These are phyloP conservation scores for Gerris lacustris DNA, from an alignment of 2,888 invertebrate species.

Conservation along the genomic window DNA sequence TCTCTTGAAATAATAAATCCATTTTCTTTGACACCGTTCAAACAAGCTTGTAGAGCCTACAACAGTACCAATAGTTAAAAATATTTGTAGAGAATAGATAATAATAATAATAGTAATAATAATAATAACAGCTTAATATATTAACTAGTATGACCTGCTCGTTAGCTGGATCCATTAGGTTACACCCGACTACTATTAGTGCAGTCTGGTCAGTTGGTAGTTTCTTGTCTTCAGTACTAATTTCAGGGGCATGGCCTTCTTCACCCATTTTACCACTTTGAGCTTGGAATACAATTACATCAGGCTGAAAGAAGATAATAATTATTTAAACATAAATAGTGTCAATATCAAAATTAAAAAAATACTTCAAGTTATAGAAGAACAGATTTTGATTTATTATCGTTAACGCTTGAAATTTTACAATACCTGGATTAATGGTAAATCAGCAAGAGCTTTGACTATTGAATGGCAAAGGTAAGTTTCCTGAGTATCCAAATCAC, in stretches of 20 bases:
- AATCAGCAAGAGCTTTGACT: constrained; percentile 48
- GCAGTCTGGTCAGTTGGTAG: constrained; percentile 42
- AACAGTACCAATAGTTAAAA: constrained; percentile 8
- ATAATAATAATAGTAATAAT: no score
- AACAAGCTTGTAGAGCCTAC: constrained; percentile 41
- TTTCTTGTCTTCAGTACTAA: constrained; percentile 52
- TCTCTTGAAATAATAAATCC: constrained; percentile 52
- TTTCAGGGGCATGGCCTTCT: constrained; percentile 40
- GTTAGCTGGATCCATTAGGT: background rate
- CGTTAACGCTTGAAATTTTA: background rate
- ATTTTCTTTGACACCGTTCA: constrained; percentile 43
- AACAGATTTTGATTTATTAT: background rate
- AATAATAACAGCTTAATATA: no score
- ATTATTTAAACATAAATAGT: background rate
- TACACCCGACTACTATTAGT: constrained; percentile 42
- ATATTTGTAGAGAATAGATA: no score
- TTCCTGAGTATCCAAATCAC: background rate
- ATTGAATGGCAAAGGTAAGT: constrained; percentile 41
- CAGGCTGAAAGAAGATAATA: constrained; percentile 44
- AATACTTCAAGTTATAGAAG: no score
- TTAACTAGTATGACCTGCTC: background rate
- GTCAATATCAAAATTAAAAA: constrained; percentile 31
- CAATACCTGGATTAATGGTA: constrained; percentile 36
- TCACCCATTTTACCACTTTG: constrained; percentile 35
- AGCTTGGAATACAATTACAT: constrained; percentile 44